Conservation (phyloP, 2,113 vertebrate species). For the Corvus hawaiiensis region DNA sequence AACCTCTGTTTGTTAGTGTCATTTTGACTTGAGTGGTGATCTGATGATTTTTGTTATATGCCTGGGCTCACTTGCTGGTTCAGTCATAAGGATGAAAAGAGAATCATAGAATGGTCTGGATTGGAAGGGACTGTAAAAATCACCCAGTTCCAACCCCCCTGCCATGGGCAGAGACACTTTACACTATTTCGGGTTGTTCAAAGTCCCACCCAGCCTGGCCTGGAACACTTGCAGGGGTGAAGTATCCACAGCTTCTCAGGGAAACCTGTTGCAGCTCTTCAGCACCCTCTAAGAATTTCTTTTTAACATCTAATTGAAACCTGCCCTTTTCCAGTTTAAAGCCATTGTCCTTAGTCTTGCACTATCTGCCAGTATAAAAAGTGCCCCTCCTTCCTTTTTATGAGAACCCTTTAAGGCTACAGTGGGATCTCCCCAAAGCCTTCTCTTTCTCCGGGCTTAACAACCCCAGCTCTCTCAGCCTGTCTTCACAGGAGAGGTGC, state of each 20-base stretch:
- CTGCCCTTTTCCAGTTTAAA: neutral
- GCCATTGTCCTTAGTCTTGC: neutral
- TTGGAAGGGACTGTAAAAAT: neutral
- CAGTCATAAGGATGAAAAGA: neutral
- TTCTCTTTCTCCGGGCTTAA: neutral
- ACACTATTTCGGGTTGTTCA: neutral
- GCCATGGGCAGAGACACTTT: neutral
- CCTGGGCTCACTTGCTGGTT: neutral
- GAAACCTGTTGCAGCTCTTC: neutral
- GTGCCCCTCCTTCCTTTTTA: neutral
- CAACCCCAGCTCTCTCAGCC: neutral
- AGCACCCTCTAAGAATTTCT: neutral
- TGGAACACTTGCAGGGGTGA: neutral
- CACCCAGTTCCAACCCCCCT: neutral
- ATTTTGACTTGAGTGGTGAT: neutral
- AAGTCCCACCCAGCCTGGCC: neutral
- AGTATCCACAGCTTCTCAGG: neutral
- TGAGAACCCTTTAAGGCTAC: neutral
- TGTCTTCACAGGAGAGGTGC: neutral
- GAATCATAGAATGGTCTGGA: neutral
- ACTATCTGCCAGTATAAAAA: neutral
- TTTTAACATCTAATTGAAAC: neutral
- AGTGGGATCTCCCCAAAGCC: neutral
- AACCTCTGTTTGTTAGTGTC: neutral
- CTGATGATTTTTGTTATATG: neutral